phyloP scores from a whole-genome alignment of 2,113 vertebrate genomes.

The Pao palembangensis region DNA sequence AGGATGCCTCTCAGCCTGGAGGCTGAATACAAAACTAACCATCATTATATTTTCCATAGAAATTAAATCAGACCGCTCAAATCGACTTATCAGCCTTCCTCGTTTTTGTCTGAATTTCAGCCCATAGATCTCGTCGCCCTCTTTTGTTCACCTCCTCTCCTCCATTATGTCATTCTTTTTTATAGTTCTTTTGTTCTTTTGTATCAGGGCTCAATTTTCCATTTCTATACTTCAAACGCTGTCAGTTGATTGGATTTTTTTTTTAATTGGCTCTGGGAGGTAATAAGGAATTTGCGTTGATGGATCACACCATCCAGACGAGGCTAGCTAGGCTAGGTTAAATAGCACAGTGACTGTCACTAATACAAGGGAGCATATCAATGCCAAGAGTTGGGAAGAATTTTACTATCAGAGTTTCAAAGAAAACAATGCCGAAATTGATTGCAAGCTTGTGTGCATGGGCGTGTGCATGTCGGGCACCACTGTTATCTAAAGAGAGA shows the following conservation, averaged over 20 bases:
- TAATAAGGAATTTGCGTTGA: slow-evolving; percentile 41
- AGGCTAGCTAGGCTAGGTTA: neutral
- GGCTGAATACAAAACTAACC: slow-evolving; percentile 75
- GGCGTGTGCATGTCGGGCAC: slow-evolving; percentile 19
- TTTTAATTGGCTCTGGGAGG: slow-evolving; percentile 50
- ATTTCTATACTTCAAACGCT: slow-evolving; percentile 61
- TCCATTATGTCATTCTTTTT: slow-evolving; percentile 26
- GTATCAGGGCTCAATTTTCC: slow-evolving; percentile 45
- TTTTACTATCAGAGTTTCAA: slow-evolving; percentile 39
- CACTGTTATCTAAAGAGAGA: slow-evolving; percentile 49
- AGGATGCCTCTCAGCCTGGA: slow-evolving; percentile 54
- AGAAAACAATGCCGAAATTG: slow-evolving; percentile 47
- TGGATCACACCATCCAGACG: slow-evolving; percentile 19
- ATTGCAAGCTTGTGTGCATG: slow-evolving; percentile 15
- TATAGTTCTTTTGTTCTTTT: slow-evolving; percentile 49
- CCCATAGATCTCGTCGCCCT: slow-evolving; percentile 14
- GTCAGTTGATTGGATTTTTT: slow-evolving; percentile 59
- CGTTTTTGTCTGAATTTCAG: slow-evolving; percentile 41
- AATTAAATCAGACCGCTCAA: slow-evolving; percentile 71
- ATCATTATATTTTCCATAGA: slow-evolving; percentile 68
- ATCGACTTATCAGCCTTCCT: slow-evolving; percentile 53
- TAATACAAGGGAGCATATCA: neutral
- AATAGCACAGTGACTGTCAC: no score
- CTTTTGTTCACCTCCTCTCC: slow-evolving; percentile 5
- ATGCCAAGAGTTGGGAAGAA: slow-evolving; percentile 24